Conservation (phyloP, 1,140 invertebrate genomes). For the Samia ricini region DNA sequence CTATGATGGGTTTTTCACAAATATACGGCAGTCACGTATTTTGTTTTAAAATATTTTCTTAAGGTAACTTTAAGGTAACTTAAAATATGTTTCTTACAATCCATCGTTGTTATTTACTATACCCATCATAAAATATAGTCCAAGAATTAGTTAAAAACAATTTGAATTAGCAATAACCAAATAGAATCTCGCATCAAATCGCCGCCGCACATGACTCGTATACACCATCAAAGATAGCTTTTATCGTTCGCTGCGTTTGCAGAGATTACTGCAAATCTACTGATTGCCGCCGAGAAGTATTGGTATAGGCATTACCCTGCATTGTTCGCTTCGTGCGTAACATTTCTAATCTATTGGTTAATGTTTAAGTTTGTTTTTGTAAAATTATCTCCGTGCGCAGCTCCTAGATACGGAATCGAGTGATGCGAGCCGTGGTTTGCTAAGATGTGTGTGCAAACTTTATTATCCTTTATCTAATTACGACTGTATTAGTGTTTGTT, state of each 20-base stretch:
- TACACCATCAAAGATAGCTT: slow-evolving; percentile 15
- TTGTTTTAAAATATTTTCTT: too few relatives aligned
- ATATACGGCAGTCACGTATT: too few relatives aligned
- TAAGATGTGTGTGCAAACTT: slow-evolving; percentile 8
- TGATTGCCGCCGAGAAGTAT: slow-evolving; percentile 44
- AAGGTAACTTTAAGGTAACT: too few relatives aligned
- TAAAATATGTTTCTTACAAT: too few relatives aligned
- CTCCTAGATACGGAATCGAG: slow-evolving; percentile 3
- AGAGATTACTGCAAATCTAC: slow-evolving; percentile 59
- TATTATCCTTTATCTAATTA: not conserved
- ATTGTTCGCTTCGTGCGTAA: slow-evolving; percentile 23
- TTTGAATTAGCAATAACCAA: too few relatives aligned
- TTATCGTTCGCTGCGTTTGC: slow-evolving; percentile 47
- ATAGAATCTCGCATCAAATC: not conserved
- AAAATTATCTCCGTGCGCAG: slow-evolving; percentile 34
- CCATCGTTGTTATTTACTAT: too few relatives aligned
- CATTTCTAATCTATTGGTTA: slow-evolving; percentile 45
- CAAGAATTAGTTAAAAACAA: too few relatives aligned
- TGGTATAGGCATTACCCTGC: slow-evolving; percentile 47
- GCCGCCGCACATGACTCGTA: slow-evolving; percentile 11
- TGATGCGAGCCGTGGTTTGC: not conserved
- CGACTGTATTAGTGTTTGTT: not conserved
- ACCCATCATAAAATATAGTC: too few relatives aligned
- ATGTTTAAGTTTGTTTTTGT: slow-evolving; percentile 53
- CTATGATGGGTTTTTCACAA: too few relatives aligned